Evolutionary conservation across 2,113 vertebrate genomes (phyloP).

Genomic region (Camelus dromedarius): DNA sequence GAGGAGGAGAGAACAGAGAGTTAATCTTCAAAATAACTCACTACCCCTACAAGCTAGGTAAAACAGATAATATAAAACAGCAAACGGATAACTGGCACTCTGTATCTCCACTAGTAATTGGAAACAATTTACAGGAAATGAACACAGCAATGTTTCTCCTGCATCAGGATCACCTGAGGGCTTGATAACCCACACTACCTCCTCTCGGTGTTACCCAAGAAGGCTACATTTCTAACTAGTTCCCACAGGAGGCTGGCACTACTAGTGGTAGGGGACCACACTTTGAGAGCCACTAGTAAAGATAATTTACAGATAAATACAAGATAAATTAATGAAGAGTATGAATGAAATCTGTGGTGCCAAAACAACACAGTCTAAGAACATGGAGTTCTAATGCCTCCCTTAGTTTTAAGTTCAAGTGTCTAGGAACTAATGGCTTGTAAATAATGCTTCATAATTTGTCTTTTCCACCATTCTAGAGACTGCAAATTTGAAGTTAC

Average conservation of each 20-base stretch:
- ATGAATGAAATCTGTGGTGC: not conserved
- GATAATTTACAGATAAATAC: slow-evolving; percentile 8
- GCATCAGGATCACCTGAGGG: not conserved
- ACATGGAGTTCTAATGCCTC: not conserved
- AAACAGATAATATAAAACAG: not conserved
- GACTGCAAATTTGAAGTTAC: not conserved
- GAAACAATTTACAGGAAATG: not conserved
- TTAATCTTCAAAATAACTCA: not conserved
- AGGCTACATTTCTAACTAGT: not conserved
- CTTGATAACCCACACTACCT: not conserved
- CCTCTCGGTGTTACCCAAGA: not conserved
- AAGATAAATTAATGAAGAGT: not conserved
- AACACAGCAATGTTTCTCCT: not conserved
- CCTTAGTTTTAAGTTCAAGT: not conserved
- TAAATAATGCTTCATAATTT: not conserved
- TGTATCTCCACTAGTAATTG: not conserved
- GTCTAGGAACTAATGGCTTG: not conserved
- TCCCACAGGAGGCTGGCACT: not conserved
- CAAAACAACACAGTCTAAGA: not conserved
- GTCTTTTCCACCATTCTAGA: not conserved
- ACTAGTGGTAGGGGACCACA: not conserved
- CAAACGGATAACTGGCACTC: not conserved
- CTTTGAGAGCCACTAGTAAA: not conserved
- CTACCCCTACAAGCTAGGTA: not conserved
- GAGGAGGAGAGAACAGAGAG: not conserved